Evolutionary conservation across 2,113 vertebrate species (phyloP), one percentile per base, ranked within the genome.

Genomic region (Rhagologus leucostigma): DNA sequence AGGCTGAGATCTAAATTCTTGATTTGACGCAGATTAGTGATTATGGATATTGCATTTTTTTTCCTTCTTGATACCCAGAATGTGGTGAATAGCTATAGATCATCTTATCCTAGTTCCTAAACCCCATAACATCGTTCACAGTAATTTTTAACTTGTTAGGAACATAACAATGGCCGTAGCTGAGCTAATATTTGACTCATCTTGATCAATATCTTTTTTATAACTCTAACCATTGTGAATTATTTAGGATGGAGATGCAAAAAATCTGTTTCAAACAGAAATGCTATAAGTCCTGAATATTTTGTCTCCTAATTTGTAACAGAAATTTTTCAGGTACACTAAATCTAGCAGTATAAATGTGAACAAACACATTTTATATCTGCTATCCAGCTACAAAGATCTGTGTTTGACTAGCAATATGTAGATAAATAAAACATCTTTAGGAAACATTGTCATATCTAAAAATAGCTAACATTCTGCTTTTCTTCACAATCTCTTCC

Each of bases 111-210:
- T 64, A 20, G 10, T 83, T 71, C 55, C 47, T 80, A 44, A 76
- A 62, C 17, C 10, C 5, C 8, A 3, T 21, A 68, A 56, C 9
- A 68, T 55, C 81, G 17, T 44, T 30, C 27, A 55, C 32, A 50
- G 32, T 59, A 53, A 56, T 69, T 87, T 96, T 64, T 68, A 50
- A 32, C 24, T 50, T 60, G 13, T 42, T 60, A 30, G 35, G 11
- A 80, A 22, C 6, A 17, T 69, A 64, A 24, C 0, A 0, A 49
- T 27, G 12, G 23, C 15, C 7, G 1, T 42, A 87, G 26, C 26
- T 76, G 49, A 87, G 17, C 16, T 91, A 39, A 42, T 87, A 68
- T 39, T 42, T 87, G 22, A 30, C 35, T 44, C 7, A 52, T 55
- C 24, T 46, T 67, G 55, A 64, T 7, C 17, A 59, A 15, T 64